Conservation (phyloP, 2,797 vertebrate genomes). For the Tympanoctomys barrerae region DNA sequence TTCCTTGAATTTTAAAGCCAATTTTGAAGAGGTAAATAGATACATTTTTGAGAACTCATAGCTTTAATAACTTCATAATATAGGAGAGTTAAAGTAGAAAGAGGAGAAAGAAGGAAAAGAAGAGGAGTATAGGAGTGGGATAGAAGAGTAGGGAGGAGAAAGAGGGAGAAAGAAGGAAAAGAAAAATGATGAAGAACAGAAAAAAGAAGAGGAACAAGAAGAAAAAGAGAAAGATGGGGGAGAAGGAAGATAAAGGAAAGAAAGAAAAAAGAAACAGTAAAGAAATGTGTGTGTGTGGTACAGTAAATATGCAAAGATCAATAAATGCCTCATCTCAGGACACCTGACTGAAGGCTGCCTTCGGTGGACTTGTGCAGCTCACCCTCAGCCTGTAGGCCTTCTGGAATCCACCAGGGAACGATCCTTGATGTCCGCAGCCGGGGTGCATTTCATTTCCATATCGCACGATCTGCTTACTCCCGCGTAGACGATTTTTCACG, state of each 20-base stretch:
- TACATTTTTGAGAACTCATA: not conserved
- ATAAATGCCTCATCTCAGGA: not conserved
- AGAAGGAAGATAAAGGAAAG: not conserved
- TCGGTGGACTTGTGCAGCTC: not conserved
- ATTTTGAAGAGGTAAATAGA: not conserved
- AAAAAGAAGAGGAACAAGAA: not conserved
- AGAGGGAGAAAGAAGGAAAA: no score
- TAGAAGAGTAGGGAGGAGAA: not conserved
- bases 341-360: not conserved
- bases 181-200: not conserved
- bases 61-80: not conserved
- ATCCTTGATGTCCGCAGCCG: not conserved
- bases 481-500: not conserved
- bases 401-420: not conserved
- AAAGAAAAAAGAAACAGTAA: not conserved
- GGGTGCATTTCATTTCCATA: not conserved
- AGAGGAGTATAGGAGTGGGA: not conserved
- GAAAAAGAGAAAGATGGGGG: not conserved
- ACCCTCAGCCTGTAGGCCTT: not conserved
- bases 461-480: not conserved
- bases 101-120: not conserved
- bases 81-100: not conserved
- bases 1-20: not conserved
- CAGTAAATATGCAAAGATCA: not conserved
- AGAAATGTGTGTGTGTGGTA: not conserved